A percentile compares a stretch with the other conserved stretches of the same genome.
phyloP scores from a whole-genome alignment of 2,797 vertebrate genomes.

The Ptychobarbus kaznakovi region DNA sequence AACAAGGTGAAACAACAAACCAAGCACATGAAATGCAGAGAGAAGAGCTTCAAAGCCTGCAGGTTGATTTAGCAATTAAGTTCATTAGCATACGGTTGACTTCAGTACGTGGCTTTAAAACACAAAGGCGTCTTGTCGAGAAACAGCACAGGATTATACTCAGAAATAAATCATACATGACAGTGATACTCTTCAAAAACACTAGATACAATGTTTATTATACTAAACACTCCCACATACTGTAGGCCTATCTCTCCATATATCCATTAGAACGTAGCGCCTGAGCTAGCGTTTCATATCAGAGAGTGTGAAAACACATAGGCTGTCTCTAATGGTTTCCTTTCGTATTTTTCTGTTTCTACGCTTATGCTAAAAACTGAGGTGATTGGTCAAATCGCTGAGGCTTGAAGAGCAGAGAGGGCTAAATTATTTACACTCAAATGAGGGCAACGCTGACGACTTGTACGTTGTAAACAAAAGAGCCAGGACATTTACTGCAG shows the following conservation, averaged over 20 bases:
- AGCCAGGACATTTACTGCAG: conserved; percentile 3
- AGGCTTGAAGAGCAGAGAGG: conserved; percentile 62
- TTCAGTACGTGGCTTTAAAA: conserved; percentile 63
- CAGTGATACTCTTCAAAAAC: conserved; percentile 62
- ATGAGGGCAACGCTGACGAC: conserved; percentile 65
- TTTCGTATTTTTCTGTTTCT: conserved; percentile 21
- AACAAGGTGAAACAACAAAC: conserved; percentile 67
- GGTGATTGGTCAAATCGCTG: conserved; percentile 70
- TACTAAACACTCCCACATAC: background rate
- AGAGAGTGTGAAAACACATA: background rate
- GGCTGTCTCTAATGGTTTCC: conserved; percentile 17
- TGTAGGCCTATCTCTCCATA: background rate
- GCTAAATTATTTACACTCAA: conserved; percentile 67
- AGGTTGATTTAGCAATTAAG: conserved; percentile 66
- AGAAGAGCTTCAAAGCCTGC: conserved; percentile 54
- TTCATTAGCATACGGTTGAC: conserved; percentile 66
- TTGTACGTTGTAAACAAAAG: conserved; percentile 64
- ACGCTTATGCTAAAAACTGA: conserved; percentile 44
- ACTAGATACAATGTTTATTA: conserved; percentile 15
- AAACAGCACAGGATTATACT: conserved; percentile 53
- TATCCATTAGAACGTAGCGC: background rate
- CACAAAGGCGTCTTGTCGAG: conserved; percentile 39
- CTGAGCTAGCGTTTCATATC: background rate
- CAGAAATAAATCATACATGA: conserved; percentile 58
- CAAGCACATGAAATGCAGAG: conserved; percentile 58